Conservation (phyloP, 2,888 invertebrate species). For the Piscicola geometra region DNA sequence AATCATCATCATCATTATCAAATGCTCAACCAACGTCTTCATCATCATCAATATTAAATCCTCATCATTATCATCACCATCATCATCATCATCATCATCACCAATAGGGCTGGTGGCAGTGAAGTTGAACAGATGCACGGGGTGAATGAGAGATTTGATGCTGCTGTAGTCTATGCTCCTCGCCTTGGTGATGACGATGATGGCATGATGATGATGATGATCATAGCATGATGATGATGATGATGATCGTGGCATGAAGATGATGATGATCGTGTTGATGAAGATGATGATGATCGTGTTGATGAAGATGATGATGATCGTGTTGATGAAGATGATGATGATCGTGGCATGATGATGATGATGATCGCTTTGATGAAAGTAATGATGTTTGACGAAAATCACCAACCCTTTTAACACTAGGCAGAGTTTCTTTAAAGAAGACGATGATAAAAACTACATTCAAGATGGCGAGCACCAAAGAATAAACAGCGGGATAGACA, state of each 20-base stretch:
- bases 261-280: no score
- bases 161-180: no score
- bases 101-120: slow-evolving; percentile 66
- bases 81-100: slow-evolving; percentile 18
- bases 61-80: neutral
- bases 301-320: no score
- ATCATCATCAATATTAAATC: no score
- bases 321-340: no score
- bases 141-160: slow-evolving; percentile 61
- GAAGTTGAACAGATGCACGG: slow-evolving; percentile 63
- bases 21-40: no score
- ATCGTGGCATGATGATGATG: neutral
- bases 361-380: neutral
- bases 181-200: no score
- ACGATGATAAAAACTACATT: slow-evolving; percentile 72
- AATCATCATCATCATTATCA: no score
- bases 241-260: no score
- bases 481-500: slow-evolving; percentile 67
- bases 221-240: no score
- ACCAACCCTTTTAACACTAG: slow-evolving; percentile 62
- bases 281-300: no score
- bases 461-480: slow-evolving; percentile 64
- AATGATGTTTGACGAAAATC: neutral
- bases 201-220: no score
- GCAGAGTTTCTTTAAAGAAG: slow-evolving; percentile 78